Conservation (phyloP, 2,888 invertebrate species). For the Drosophila ustulata region DNA sequence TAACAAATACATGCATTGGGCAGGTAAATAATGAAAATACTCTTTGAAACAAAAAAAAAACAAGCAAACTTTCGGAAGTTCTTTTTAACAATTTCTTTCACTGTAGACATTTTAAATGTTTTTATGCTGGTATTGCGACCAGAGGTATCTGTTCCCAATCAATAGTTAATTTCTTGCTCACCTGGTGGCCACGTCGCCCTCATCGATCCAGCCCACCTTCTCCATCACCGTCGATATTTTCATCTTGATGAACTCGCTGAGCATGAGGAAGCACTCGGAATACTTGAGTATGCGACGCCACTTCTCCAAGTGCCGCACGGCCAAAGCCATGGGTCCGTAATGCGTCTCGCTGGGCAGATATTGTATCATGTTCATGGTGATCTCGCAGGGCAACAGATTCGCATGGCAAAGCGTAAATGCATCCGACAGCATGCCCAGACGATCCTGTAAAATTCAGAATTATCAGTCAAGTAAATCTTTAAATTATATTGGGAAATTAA, state of each 20-base stretch:
- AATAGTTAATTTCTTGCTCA: slow-evolving; percentile 37
- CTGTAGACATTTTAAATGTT: too few relatives aligned
- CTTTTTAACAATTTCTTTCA: too few relatives aligned
- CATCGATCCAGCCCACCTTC: slow-evolving; percentile 83
- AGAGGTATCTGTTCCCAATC: too few relatives aligned
- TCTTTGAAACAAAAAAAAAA: too few relatives aligned
- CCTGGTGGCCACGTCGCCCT: slow-evolving; percentile 83
- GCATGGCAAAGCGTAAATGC: slow-evolving; percentile 85
- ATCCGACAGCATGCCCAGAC: slow-evolving; percentile 85
- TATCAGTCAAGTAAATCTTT: neutral
- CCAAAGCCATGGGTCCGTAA: slow-evolving; percentile 84
- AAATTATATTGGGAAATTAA: neutral
- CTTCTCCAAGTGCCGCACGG: slow-evolving; percentile 83
- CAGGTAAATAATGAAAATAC: too few relatives aligned
- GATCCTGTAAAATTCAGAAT: slow-evolving; percentile 72
- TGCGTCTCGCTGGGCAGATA: slow-evolving; percentile 84
- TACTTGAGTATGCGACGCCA: slow-evolving; percentile 85
- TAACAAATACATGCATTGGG: too few relatives aligned
- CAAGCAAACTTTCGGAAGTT: neutral
- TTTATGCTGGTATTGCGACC: too few relatives aligned
- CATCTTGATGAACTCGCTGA: slow-evolving; percentile 85
- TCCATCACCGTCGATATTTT: slow-evolving; percentile 83
- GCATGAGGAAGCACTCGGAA: slow-evolving; percentile 85
- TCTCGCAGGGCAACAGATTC: slow-evolving; percentile 84
- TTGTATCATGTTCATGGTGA: slow-evolving; percentile 84